phyloP scores from a whole-genome alignment of 2,797 vertebrate genomes.

The Ceryle rudis region DNA sequence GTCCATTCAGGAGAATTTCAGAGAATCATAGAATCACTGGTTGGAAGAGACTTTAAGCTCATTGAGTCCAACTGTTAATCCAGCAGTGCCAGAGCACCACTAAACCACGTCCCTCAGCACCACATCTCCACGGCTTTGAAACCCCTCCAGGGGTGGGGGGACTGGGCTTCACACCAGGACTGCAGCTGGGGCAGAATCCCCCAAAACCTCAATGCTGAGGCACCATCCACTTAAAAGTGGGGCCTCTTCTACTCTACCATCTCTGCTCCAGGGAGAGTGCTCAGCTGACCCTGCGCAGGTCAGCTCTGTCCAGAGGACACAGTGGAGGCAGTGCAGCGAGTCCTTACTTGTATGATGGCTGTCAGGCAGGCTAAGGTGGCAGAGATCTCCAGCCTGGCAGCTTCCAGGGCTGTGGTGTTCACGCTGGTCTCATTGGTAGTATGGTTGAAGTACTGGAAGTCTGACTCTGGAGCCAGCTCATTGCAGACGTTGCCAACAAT shows the following conservation, averaged over 20 bases:
- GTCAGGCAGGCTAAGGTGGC: conserved; percentile 90
- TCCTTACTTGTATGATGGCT: conserved; percentile 88
- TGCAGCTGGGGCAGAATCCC: not conserved
- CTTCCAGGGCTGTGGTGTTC: conserved; percentile 83
- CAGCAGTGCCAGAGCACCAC: not conserved
- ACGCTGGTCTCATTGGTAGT: conserved; percentile 80
- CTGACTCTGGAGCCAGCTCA: conserved; percentile 85
- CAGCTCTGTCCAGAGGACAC: not conserved
- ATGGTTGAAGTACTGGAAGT: conserved; percentile 85
- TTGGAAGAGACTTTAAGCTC: not conserved
- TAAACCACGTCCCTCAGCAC: not conserved
- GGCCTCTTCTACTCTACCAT: not conserved
- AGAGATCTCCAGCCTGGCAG: conserved; percentile 86
- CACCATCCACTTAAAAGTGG: not conserved
- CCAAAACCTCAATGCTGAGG: not conserved
- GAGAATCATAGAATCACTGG: not conserved
- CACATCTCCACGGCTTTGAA: not conserved
- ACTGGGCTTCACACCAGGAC: not conserved
- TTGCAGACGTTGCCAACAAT: conserved; percentile 91
- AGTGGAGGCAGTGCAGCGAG: rapidly evolving
- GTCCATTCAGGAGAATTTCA: rapidly evolving
- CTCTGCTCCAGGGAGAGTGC: not conserved
- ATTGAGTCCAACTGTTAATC: not conserved
- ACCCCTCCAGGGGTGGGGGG: not conserved
- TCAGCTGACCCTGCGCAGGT: rapidly evolving